A percentile compares a stretch with the other conserved stretches of the same genome.
phyloP scores from a whole-genome alignment of 92 coral and sea anemone genomes.

The Heteractis magnifica region DNA sequence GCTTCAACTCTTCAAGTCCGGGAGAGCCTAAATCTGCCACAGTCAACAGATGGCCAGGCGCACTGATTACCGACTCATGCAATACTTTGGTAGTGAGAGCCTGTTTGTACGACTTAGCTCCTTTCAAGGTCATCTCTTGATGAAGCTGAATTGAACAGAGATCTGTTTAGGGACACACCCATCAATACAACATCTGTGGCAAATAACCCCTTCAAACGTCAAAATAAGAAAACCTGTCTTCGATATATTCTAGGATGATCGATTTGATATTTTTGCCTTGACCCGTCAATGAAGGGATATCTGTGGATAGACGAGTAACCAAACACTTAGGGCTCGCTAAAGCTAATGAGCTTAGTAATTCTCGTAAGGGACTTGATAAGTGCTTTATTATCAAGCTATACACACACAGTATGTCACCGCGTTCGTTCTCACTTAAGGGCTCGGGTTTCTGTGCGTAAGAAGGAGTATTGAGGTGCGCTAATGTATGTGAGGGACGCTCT shows the following conservation, averaged over 20 bases:
- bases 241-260: slow-evolving; percentile 12
- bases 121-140: slow-evolving; percentile 4
- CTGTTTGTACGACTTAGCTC: background rate
- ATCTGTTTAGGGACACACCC: background rate
- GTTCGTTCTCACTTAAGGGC: slow-evolving; percentile 8
- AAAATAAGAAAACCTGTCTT: slow-evolving; percentile 5
- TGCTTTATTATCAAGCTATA: slow-evolving; percentile 69
- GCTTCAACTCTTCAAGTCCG: background rate
- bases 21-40: slow-evolving; percentile 5
- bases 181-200: slow-evolving; percentile 3
- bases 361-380: slow-evolving; percentile 77
- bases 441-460: slow-evolving; percentile 2
- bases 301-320: slow-evolving; percentile 53
- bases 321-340: slow-evolving; percentile 45
- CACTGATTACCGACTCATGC: slow-evolving; percentile 5
- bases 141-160: background rate
- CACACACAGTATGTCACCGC: slow-evolving; percentile 54
- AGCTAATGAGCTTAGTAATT: slow-evolving; percentile 72
- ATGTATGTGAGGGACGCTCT: background rate
- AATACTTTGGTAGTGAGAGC: background rate
- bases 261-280: slow-evolving; percentile 40
- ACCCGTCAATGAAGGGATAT: slow-evolving; percentile 31
- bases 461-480: background rate
- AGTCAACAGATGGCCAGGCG: slow-evolving; percentile 20
- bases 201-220: background rate